Base-by-base conservation (phyloP, 2,888 invertebrate genomes). In the Slavum lentiscoides region DNA sequence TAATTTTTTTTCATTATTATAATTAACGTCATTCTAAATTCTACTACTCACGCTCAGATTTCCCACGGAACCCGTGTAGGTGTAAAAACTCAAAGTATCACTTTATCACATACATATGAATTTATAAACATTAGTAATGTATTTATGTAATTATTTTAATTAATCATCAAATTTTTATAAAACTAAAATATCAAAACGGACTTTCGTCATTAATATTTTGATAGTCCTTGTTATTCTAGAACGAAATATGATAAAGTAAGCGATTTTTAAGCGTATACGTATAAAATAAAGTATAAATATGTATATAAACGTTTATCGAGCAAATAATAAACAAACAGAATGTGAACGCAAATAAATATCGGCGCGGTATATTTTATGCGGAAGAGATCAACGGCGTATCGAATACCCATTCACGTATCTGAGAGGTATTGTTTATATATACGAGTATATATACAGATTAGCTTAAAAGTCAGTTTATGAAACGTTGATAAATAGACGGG, bases 401-500 rank as follows among this genome's bases (percentile, higher is more conserved):
- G 58, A 61, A 21, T 9, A 30, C 30, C 61, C 6, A 37, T 23
- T 61, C 30, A 80, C 70, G 55, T 72, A 49, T 17, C 4, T 8
- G 61, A 70, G 30, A 80, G 70, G 77, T 70, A 55, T 80, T 64
- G 62, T 70, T 72, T 55, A 30, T 30, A 30, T 4, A 30, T 4
- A 30, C 30, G 4, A 1, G 4, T 4, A 30, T 4, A 30, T 4
- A 30, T 80, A 72, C 64, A 80, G 55, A 72, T 80, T 64, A 64
- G 64, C 80, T 80, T 70, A 72, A 80, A 80, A 80, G 80, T 64
- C 80, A 62, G 80, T 80, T 55, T 72, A 72, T 72, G 69, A 64
- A 80, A 80, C 80, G 69, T 70, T 80, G 80, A 80, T 80, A 72
- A 80, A 80, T 80, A 80, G 37, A 62, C 21, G n/a, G 62, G 80